phyloP scores from a whole-genome alignment of 1,140 invertebrate genomes.

The Eurosta solidaginis region DNA sequence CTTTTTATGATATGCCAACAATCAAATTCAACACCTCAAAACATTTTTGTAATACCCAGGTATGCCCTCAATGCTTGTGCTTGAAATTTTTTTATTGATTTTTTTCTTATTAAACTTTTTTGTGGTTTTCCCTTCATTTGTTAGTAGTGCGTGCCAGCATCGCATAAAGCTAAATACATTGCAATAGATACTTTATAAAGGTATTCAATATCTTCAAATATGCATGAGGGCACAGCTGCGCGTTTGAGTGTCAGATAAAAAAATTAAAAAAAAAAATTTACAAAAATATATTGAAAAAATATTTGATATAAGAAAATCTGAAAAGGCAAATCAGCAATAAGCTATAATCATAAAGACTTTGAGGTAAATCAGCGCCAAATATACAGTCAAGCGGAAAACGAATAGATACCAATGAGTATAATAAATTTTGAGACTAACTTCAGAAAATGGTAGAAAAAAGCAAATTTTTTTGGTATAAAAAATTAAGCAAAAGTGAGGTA shows the following conservation, averaged over 20 bases:
- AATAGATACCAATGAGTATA: not conserved
- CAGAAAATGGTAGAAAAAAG: conserved; percentile 16
- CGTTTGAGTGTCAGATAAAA: too few species aligned
- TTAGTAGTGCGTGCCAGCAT: conserved; percentile 25
- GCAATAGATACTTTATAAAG: conserved; percentile 8
- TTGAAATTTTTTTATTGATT: not conserved
- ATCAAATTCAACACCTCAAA: conserved; percentile 8
- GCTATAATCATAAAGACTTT: not conserved
- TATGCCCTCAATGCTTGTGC: not conserved
- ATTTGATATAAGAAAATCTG: too few species aligned
- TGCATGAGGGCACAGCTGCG: conserved; percentile 8
- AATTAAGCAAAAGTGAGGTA: not conserved
- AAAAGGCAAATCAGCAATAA: not conserved
- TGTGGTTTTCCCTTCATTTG: not conserved
- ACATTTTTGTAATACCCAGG: too few species aligned
- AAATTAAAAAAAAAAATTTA: not conserved
- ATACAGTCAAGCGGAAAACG: not conserved
- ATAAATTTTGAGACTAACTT: not conserved
- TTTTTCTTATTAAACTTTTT: not conserved
- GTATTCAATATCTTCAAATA: not conserved
- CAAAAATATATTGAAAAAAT: not conserved
- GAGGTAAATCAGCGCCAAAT: conserved; percentile 11
- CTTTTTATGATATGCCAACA: not conserved
- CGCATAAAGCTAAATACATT: not conserved
- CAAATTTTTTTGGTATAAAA: not conserved